Base-by-base conservation (phyloP, 2,888 invertebrate species). In the Cheilosia impressa region DNA sequence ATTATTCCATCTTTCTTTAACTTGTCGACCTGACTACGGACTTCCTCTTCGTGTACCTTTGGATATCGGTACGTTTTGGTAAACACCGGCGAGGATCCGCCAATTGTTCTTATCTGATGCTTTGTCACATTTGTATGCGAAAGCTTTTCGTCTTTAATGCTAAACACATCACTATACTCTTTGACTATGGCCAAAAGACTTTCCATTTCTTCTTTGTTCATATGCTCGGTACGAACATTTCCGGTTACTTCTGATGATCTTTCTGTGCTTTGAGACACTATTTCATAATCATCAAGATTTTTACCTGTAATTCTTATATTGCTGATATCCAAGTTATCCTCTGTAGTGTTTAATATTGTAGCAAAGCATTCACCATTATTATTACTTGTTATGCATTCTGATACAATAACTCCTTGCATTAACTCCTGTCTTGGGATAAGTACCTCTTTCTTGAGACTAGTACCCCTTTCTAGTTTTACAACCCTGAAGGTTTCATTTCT, bases 301-400 rank as follows among this genome's bases (percentile, higher is more conserved):
- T n/a, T 31, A 15, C 47, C 63, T 4, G 10, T 27, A 63, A 47
- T 63, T 45, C 27, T 15, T 7, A 63, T 19, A 6, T 47, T 9
- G 27, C 63, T 63, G 9, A 63, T 10, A 45, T 63, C 7, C 6
- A 45, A 63, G 6, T 13, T 34, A 10, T 43, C 55, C 9, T 55
- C 68, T 2, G 68, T 55, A 4, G 68, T 55, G n/a, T 68, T 68
- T 4, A 68, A 13, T 55, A 68, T 27, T 6, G 55, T 43, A 4
- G 55, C 68, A 24, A 68, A 7, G 22, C 41, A 43, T 41, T 55
- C 43, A 41, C 55, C 55, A 24, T 55, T 43, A 9, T 17, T 55
- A 19, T 68, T 68, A 22, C 31, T 68, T 10, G 68, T 68, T 38
- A 66, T 52, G 22, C 52, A 55, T 43, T 55, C 55, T 41, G 68